Evolutionary conservation across 1,140 invertebrate species (phyloP).

Genomic region (Plodia interpunctella): DNA sequence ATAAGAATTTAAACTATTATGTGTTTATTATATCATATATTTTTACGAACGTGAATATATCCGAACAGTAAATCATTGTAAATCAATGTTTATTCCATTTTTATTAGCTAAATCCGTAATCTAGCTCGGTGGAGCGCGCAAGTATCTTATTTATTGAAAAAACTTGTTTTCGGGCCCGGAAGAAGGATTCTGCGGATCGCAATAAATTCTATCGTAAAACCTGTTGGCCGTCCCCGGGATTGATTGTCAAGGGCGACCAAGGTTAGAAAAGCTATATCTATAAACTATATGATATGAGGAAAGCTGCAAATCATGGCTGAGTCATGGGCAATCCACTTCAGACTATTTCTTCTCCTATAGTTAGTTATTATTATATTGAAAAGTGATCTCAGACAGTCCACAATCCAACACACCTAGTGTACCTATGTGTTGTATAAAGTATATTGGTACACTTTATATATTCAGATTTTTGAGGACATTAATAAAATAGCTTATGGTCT

Average conservation of each 20-base stretch:
- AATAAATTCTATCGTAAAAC: slow-evolving; percentile 18
- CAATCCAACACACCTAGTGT: too few relatives aligned
- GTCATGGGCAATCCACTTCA: too few relatives aligned
- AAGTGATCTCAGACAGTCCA: too few relatives aligned
- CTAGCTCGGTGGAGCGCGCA: neutral
- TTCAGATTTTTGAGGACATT: too few relatives aligned
- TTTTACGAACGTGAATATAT: neutral
- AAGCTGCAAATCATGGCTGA: neutral
- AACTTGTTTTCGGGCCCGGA: slow-evolving; percentile 16
- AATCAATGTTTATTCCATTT: neutral
- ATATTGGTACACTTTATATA: too few relatives aligned
- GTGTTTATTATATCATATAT: too few relatives aligned
- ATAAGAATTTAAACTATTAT: too few relatives aligned
- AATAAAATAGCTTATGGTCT: too few relatives aligned
- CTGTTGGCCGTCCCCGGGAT: slow-evolving; percentile 13
- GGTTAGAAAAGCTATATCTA: slow-evolving; percentile 10
- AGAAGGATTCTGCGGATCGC: slow-evolving; percentile 9
- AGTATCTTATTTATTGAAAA: slow-evolving; percentile 19
- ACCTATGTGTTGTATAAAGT: too few relatives aligned
- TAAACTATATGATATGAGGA: neutral
- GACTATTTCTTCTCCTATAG: too few relatives aligned
- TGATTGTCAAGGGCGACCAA: slow-evolving; percentile 19
- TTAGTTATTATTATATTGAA: too few relatives aligned
- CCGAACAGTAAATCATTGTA: neutral
- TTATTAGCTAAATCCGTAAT: slow-evolving; percentile 6